A percentile compares a stretch with the other conserved stretches of the same genome.
phyloP scores from a whole-genome alignment of 2,113 vertebrate species.

The Poeciliopsis retropinna region DNA sequence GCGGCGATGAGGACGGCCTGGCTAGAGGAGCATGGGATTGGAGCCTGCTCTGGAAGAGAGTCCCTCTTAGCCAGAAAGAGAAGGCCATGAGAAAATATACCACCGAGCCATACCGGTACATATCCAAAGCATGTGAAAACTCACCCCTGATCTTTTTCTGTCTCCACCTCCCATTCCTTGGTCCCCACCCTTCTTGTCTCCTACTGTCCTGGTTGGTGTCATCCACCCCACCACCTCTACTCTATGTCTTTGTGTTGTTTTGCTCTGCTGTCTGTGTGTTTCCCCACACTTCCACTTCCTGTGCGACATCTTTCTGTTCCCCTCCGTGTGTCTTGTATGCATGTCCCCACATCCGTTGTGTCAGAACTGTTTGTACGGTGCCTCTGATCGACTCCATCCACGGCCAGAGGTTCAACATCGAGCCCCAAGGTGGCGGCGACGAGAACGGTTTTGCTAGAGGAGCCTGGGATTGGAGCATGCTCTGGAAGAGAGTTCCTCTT shows the following conservation, averaged over 20 bases:
- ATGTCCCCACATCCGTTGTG: conserved; percentile 55
- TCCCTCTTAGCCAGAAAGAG: conserved; percentile 94
- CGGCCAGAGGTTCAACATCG: conserved; percentile 88
- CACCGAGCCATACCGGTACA: conserved; percentile 97
- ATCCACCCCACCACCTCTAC: neutral
- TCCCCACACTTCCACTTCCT: neutral
- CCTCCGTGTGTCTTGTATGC: conserved; percentile 47
- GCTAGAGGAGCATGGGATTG: conserved; percentile 98
- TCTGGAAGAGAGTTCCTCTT: conserved; percentile 98
- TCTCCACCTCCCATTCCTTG: conserved; percentile 58
- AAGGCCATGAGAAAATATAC: conserved; percentile 92
- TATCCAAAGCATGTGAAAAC: conserved; percentile 63
- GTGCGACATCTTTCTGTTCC: conserved; percentile 6
- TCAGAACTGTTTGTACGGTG: conserved; percentile 97
- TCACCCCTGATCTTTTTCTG: conserved; percentile 72
- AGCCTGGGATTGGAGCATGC: conserved; percentile 99
- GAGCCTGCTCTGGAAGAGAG: conserved; percentile 98
- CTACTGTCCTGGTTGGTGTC: conserved; percentile 30
- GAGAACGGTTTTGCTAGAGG: conserved; percentile 96
- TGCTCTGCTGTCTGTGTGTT: conserved; percentile 18
- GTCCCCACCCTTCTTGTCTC: conserved; percentile 67
- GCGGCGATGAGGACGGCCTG: conserved; percentile 97
- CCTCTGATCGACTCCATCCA: conserved; percentile 98
- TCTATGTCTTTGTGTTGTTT: conserved; percentile 57
- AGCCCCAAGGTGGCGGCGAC: conserved; percentile 95